A percentile compares a stretch with the other conserved stretches of the same genome.
phyloP scores from a whole-genome alignment of 2,113 vertebrate species.

The Hemiprocne comata region DNA sequence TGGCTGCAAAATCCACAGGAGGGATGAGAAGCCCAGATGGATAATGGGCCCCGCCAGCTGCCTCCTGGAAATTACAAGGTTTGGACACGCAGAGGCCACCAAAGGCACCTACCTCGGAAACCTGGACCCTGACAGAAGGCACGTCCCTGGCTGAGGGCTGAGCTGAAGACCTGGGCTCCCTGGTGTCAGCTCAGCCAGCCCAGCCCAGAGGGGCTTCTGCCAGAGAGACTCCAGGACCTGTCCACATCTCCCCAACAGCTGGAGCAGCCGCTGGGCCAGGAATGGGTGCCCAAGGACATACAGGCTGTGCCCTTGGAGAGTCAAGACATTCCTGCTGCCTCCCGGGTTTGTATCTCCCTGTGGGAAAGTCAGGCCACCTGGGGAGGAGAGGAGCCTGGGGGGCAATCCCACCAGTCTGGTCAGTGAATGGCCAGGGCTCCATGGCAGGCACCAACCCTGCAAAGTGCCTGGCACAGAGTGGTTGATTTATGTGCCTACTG shows the following conservation, averaged over 20 bases:
- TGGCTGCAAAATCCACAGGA: neutral
- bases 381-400: neutral
- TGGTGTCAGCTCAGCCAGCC: neutral
- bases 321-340: neutral
- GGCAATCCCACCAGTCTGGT: too few relatives aligned
- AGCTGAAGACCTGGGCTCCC: neutral
- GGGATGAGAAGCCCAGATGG: neutral
- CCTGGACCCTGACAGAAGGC: neutral
- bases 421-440: neutral
- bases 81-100: too few relatives aligned
- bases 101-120: too few relatives aligned
- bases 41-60: neutral
- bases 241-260: too few relatives aligned
- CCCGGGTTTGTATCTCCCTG: neutral
- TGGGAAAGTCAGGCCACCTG: neutral
- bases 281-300: accelerated
- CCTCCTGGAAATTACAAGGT: neutral
- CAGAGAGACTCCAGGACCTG: neutral
- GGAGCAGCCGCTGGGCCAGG: neutral
- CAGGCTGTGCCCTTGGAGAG: neutral
- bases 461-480: neutral
- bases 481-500: neutral
- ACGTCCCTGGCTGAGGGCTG: neutral
- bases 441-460: accelerated
- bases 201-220: neutral